Conservation (phyloP, 1,140 invertebrate species). For the Lethrus apterus region DNA sequence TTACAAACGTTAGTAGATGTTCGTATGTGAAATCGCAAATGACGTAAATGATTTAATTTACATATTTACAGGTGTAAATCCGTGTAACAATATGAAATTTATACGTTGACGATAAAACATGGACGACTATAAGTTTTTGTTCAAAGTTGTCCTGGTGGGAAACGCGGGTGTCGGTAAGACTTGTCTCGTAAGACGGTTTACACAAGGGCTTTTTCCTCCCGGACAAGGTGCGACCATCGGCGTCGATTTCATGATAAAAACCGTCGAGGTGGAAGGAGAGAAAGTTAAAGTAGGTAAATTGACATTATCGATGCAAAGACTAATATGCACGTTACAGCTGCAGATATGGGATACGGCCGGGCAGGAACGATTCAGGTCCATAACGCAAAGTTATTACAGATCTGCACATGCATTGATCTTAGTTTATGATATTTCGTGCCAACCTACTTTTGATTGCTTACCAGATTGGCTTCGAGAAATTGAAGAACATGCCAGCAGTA, state of each 20-base stretch:
- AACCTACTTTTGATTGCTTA: constrained; percentile 93
- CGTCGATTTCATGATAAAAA: constrained; percentile 99
- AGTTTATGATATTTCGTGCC: constrained; percentile 96
- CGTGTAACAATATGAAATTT: no score
- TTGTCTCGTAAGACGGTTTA: constrained; percentile 84
- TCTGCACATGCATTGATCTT: constrained; percentile 95
- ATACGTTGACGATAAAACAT: constrained; percentile 50
- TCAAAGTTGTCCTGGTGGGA: constrained; percentile 93
- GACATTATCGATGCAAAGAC: not conserved
- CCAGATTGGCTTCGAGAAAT: constrained; percentile 94
- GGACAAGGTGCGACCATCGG: constrained; percentile 98
- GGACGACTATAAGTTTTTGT: constrained; percentile 98
- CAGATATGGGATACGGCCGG: constrained; percentile 98
- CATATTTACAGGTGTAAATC: constrained; percentile 8
- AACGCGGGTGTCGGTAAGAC: constrained; percentile 95
- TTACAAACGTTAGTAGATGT: constrained; percentile 5
- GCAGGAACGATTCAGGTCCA: constrained; percentile 94
- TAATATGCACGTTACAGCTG: constrained; percentile 53
- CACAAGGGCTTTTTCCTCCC: constrained; percentile 88
- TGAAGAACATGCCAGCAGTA: constrained; percentile 91
- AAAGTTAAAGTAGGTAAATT: constrained; percentile 81
- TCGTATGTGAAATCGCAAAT: constrained; percentile 4
- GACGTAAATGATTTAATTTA: constrained; percentile 5
- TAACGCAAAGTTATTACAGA: constrained; percentile 96
- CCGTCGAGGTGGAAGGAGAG: constrained; percentile 95